Conservation (phyloP, 2,113 vertebrate genomes). For the Mobula birostris region DNA sequence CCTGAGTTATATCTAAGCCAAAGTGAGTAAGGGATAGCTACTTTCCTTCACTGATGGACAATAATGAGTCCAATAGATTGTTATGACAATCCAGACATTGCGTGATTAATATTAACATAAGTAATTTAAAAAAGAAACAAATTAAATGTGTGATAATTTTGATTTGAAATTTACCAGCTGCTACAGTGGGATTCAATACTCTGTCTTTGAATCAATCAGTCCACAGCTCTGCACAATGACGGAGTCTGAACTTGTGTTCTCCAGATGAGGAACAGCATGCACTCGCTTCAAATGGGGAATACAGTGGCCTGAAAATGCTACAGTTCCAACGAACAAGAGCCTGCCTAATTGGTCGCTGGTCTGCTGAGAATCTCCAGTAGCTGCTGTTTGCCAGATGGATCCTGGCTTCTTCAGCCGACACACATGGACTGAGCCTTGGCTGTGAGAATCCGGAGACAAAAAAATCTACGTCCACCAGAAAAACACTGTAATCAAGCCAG, state of each 20-base stretch:
- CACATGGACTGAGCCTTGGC: not conserved
- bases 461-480: not conserved
- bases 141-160: no score
- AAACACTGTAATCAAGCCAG: not conserved
- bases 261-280: not conserved
- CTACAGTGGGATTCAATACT: not conserved
- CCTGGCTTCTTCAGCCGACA: not conserved
- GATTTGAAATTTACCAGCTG: not conserved
- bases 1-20: not conserved
- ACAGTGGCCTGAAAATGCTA: not conserved
- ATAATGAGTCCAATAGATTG: not conserved
- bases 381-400: not conserved
- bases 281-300: not conserved
- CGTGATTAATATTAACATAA: not conserved
- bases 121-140: no score
- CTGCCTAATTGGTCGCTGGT: not conserved
- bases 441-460: not conserved
- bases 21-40: not conserved
- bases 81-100: not conserved
- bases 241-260: not conserved
- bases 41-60: not conserved
- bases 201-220: no score
- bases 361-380: not conserved
- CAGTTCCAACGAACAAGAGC: not conserved
- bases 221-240: not conserved